Percentiles rank a stretch among this genome's conserved stretches.
Evolutionary conservation across 1,140 invertebrate genomes (phyloP).

Genomic region (Apis laboriosa): DNA sequence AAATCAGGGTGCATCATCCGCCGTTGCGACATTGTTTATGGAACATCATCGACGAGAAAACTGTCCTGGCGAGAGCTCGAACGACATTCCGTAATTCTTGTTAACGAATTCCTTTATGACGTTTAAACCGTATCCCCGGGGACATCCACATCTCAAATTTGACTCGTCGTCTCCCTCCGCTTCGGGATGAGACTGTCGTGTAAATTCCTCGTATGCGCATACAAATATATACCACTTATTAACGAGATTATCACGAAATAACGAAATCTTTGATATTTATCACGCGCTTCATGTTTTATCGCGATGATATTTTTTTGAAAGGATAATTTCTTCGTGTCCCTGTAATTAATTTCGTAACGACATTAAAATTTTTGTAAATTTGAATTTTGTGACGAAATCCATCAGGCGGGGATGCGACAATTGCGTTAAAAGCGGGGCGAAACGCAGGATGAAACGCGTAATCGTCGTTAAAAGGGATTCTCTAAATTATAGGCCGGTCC

Average conservation of each 20-base stretch:
- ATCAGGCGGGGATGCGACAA: no score
- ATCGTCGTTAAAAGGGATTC: conserved; percentile 18
- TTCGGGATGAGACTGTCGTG: not conserved
- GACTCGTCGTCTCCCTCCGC: no score
- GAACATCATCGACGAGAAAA: conserved; percentile 44
- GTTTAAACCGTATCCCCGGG: conserved; percentile 38
- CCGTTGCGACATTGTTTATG: conserved; percentile 48
- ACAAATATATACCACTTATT: not conserved
- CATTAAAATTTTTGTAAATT: no score
- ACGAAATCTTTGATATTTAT: not conserved
- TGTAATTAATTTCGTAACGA: no score
- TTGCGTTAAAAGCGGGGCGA: not conserved
- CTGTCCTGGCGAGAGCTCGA: not conserved
- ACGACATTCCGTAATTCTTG: conserved; percentile 1
- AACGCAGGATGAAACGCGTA: not conserved
- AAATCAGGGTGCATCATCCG: conserved; percentile 24
- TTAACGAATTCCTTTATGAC: conserved; percentile 42
- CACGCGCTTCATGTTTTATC: not conserved
- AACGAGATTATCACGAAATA: not conserved
- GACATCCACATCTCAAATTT: not conserved
- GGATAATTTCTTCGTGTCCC: no score
- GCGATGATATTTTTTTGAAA: no score
- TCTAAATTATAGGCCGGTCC: conserved; percentile 47
- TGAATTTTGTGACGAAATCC: not conserved
- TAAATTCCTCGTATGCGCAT: not conserved